Base-by-base conservation (phyloP, 2,888 invertebrate genomes). In the Parthenolecanium corni region DNA sequence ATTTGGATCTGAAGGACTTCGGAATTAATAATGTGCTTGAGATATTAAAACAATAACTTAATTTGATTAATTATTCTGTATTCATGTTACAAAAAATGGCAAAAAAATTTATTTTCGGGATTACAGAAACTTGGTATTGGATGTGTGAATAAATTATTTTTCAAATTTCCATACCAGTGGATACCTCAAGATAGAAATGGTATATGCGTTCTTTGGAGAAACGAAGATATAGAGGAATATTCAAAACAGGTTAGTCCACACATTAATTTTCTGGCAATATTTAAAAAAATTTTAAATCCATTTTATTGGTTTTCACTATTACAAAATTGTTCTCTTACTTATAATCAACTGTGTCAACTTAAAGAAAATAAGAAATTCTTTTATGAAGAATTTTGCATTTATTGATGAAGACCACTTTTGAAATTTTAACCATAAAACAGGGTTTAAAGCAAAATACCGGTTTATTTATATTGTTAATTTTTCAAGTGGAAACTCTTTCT, bases 141-240 rank as follows among this genome's bases (percentile, higher is more conserved):
- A 0, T 78, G 78, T 0, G 81, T 83, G 0, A 78, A 81, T 65
- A 88, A 88, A 74, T 78, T 87, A 23, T 79, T 80, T 53, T 68
- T 88, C 0, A 75, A 77, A 38, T 89, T 84, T 71, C 74, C 80
- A 0, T 70, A 75, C 6, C 74, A 76, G 2, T 86, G 86, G 82
- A 86, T 86, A 85, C 73, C 76, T 0, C 70, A 72, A 49, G n/a
- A n/a, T n/a, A n/a, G n/a, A n/a, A n/a, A n/a, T n/a, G 80, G 80
- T 1, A 79, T 82, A 65, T 76, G 75, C 64, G 73, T 83, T 20
- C 63, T 82, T 1, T 84, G 83, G 83, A 77, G 74, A 11, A 73
- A 79, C 6, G 72, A 75, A 57, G 80, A 81, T 64, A 78, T 77
- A 66, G 70, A 71, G 1, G 73, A 77, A 21, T 67, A 68, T 24